Conservation (phyloP, 2,797 vertebrate species). For the Artibeus jamaicensis region DNA sequence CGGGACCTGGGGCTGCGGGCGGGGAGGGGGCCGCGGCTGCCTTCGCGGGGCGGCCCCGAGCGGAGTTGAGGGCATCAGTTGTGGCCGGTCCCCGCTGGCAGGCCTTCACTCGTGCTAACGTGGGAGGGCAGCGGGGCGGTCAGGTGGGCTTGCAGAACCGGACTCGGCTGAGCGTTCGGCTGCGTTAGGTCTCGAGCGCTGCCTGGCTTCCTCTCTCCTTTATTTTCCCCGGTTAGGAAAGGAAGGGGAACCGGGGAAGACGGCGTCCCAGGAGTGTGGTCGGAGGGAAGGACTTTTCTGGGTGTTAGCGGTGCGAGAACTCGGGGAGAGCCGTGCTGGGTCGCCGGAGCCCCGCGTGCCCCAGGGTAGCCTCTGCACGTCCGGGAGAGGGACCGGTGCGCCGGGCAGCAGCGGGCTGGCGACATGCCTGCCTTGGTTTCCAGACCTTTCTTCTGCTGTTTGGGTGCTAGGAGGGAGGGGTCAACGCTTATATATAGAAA, state of each 20-base stretch:
- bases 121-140: conserved; percentile 49
- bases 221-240: conserved; percentile 5
- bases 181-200: conserved; percentile 22
- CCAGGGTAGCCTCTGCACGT: neutral
- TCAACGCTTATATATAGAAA: neutral
- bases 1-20: neutral
- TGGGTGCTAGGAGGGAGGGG: neutral
- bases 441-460: neutral
- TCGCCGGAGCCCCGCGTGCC: neutral
- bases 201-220: conserved; percentile 7
- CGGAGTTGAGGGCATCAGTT: conserved; percentile 52
- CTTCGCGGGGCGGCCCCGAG: neutral
- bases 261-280: neutral
- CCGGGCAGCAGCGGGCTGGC: neutral
- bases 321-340: neutral
- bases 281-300: conserved; percentile 38
- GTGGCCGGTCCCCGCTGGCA: conserved; percentile 49
- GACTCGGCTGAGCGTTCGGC: conserved; percentile 44
- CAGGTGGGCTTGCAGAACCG: conserved; percentile 53
- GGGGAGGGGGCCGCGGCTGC: neutral
- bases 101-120: conserved; percentile 50
- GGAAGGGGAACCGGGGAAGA: neutral
- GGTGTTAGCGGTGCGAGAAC: neutral
- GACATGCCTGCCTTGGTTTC: neutral
- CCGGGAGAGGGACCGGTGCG: no score